phyloP scores from a whole-genome alignment of 2,113 vertebrate species.

The Spheniscus mendiculus region DNA sequence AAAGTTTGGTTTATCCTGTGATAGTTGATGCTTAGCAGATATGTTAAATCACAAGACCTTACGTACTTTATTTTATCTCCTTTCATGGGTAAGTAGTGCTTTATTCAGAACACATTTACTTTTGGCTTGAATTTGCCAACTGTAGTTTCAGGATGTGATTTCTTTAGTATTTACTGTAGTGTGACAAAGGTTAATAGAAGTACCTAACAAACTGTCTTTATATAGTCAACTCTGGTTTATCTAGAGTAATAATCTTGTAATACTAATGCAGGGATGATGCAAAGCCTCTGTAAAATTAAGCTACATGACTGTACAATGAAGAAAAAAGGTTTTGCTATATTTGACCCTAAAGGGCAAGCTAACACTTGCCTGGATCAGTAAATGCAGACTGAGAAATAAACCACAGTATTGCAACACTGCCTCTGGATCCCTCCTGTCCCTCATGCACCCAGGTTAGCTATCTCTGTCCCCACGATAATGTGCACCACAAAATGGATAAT shows the following conservation, averaged over 20 bases:
- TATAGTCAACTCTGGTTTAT: neutral
- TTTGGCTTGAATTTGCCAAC: neutral
- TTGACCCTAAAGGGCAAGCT: neutral
- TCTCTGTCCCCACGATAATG: neutral
- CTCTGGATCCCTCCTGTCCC: neutral
- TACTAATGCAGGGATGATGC: neutral
- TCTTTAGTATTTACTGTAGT: neutral
- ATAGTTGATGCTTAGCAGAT: neutral
- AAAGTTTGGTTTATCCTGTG: neutral
- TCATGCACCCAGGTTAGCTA: neutral
- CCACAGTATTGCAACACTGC: neutral
- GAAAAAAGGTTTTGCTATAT: neutral
- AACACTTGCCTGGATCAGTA: neutral
- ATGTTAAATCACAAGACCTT: neutral
- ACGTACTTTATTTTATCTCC: neutral
- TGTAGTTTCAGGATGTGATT: neutral
- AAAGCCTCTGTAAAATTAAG: constrained; percentile 15
- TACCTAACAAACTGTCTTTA: neutral
- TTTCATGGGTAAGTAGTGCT: neutral
- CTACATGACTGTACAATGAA: neutral
- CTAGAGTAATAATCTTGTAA: neutral
- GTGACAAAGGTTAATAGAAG: constrained; percentile 23
- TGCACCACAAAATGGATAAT: neutral
- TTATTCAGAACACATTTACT: neutral
- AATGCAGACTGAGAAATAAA: neutral